Conservation (phyloP, 2,113 vertebrate genomes). For the Cynoglossus semilaevis region DNA sequence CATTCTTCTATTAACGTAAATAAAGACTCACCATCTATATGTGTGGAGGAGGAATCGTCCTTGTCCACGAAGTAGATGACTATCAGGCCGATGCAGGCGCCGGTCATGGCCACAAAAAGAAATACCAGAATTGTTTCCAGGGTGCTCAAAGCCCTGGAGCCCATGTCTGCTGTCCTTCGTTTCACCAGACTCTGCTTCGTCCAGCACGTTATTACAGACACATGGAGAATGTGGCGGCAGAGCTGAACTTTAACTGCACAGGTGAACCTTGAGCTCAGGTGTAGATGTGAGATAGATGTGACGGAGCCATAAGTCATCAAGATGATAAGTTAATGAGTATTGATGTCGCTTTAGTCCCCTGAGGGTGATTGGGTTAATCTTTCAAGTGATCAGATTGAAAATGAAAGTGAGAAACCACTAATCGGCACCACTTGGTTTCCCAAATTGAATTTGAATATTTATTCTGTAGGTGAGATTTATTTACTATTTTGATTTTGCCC, state of each 20-base stretch:
- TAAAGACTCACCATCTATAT: conserved; percentile 58
- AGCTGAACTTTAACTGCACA: conserved; percentile 30
- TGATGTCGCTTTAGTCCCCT: background rate
- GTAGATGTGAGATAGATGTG: background rate
- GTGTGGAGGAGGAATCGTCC: background rate
- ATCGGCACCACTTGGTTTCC: background rate
- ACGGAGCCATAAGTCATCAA: conserved; percentile 29
- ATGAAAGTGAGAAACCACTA: background rate
- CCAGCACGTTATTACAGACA: conserved; percentile 2
- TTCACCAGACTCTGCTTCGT: conserved; percentile 6
- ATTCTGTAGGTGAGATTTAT: too few relatives aligned
- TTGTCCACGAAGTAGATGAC: conserved; percentile 59
- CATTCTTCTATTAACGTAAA: background rate
- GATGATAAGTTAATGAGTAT: conserved; percentile 30
- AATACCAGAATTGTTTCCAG: conserved; percentile 71
- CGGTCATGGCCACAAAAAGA: conserved; percentile 70
- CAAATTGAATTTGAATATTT: too few relatives aligned
- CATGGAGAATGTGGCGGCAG: too few relatives aligned
- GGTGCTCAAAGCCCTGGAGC: conserved; percentile 42
- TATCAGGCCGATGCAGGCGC: conserved; percentile 62
- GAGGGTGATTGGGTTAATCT: background rate
- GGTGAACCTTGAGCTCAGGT: conserved; percentile 44
- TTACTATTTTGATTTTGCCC: too few relatives aligned
- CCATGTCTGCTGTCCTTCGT: conserved; percentile 27
- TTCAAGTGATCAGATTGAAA: background rate